phyloP scores from a whole-genome alignment of 1,140 invertebrate genomes.

The Cydia amplana region DNA sequence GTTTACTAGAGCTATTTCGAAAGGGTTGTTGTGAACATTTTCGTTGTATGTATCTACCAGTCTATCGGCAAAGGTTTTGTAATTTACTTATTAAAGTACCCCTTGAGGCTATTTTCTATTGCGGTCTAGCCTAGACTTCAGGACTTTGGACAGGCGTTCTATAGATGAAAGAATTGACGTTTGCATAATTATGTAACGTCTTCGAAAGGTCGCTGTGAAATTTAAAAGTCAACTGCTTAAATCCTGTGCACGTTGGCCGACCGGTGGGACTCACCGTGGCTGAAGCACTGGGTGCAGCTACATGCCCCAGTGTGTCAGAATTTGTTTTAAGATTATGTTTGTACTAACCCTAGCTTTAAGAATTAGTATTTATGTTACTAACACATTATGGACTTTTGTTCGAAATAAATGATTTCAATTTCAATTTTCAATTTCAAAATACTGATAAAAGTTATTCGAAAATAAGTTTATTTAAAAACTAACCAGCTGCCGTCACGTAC shows the following conservation, averaged over 20 bases:
- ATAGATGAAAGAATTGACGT: neutral
- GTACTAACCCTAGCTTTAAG: too few species aligned
- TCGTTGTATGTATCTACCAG: neutral
- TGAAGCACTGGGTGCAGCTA: too few species aligned
- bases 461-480: neutral
- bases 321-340: too few species aligned
- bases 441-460: neutral
- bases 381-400: too few species aligned
- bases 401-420: too few species aligned
- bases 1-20: neutral
- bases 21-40: neutral
- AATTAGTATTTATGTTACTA: too few species aligned
- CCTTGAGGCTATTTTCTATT: neutral
- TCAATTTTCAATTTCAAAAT: too few species aligned
- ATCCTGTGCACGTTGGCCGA: too few species aligned
- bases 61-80: neutral
- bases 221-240: neutral
- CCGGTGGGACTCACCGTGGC: too few species aligned
- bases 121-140: neutral
- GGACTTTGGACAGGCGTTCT: neutral
- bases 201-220: neutral
- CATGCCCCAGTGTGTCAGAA: too few species aligned
- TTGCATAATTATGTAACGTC: slow-evolving; percentile 5
- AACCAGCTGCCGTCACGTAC: neutral
- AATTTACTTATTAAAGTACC: slow-evolving; percentile 1